A percentile compares a stretch with the other conserved stretches of the same genome.
Conservation (phyloP, 2,797 vertebrate species). For the Syndactyla subalaris region DNA sequence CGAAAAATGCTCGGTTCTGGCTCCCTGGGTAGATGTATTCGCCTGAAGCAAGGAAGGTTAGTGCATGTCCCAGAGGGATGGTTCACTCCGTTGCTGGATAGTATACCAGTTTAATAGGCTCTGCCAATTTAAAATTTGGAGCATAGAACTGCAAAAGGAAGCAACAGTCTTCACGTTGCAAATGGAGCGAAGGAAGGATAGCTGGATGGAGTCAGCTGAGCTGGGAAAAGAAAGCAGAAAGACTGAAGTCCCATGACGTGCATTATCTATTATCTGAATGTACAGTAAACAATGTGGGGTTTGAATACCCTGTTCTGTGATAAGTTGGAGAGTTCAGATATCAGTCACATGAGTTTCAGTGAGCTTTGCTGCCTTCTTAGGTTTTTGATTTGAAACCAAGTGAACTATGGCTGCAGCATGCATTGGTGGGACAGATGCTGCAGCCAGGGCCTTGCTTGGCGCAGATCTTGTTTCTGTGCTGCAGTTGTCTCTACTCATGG, state of each 20-base stretch:
- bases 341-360: background rate
- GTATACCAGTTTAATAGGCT: background rate
- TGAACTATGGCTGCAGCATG: background rate
- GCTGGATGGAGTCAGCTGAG: background rate
- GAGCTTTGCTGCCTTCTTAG: background rate
- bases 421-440: background rate
- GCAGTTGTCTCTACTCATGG: background rate
- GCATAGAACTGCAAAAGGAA: background rate
- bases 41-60: fast-evolving
- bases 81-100: background rate
- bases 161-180: background rate
- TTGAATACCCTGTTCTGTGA: background rate
- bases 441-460: background rate
- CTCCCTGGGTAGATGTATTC: background rate
- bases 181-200: background rate
- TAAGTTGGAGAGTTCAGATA: background rate
- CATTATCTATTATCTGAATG: background rate
- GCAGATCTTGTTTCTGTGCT: background rate
- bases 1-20: background rate
- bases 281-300: background rate
- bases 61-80: fast-evolving
- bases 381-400: background rate
- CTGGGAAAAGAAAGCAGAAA: background rate
- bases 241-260: background rate
- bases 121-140: background rate